phyloP scores from a whole-genome alignment of 2,888 invertebrate genomes.

The Sicus ferrugineus region DNA sequence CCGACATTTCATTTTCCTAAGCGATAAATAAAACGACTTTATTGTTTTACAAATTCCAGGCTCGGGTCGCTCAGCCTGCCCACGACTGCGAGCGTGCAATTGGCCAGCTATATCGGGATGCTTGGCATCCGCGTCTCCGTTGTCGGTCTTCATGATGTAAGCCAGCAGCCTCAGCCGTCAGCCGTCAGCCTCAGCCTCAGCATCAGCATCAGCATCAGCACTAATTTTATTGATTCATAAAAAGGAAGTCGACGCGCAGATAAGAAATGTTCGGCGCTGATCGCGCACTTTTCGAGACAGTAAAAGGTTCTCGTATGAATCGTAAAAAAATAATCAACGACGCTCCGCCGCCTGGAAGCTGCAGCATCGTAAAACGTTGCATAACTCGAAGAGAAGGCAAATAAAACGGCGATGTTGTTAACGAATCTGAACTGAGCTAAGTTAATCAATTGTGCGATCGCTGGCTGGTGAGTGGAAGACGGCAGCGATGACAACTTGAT shows the following conservation, averaged over 20 bases:
- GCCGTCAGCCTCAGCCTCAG: no score
- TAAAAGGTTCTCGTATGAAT: constrained; percentile 35
- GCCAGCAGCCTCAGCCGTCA: no score
- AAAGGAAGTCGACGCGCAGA: constrained; percentile 21
- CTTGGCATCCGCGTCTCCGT: constrained; percentile 28
- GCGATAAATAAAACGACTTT: constrained; percentile 21
- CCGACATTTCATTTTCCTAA: constrained; percentile 10
- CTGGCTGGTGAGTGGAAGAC: background rate
- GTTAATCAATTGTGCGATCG: constrained; percentile 31
- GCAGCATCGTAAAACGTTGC: constrained; percentile 34
- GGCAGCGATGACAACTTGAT: background rate
- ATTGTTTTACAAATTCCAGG: constrained; percentile 14
- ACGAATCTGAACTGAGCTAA: constrained; percentile 34
- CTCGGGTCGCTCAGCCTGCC: background rate
- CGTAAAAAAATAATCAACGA: constrained; percentile 26
- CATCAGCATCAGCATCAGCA: background rate
- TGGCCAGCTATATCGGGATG: background rate
- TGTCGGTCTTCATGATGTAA: constrained; percentile 34
- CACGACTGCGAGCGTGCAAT: background rate
- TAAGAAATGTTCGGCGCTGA: constrained; percentile 27
- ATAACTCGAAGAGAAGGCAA: constrained; percentile 26
- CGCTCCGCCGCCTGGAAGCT: constrained; percentile 1
- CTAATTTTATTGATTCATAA: constrained; percentile 27
- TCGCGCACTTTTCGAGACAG: constrained; percentile 31
- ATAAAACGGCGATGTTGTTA: constrained; percentile 10